Evolutionary conservation across 2,113 vertebrate genomes (phyloP).

Genomic region (Channa maculata): DNA sequence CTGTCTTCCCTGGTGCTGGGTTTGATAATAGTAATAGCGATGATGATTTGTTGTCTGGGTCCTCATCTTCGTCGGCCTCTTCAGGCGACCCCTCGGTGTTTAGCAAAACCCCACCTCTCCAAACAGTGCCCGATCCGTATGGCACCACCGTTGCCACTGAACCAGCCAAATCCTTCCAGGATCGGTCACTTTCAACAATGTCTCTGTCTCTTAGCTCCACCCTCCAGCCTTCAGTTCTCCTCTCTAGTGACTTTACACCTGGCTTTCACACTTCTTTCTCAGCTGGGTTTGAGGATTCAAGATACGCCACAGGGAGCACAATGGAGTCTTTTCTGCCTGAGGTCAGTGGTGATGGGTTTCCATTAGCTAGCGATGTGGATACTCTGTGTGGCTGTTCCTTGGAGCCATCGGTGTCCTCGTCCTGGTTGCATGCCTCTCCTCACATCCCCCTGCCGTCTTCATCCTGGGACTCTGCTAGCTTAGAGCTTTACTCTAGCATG

Average conservation of each 20-base stretch:
- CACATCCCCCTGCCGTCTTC: constrained; percentile 58
- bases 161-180: constrained; percentile 76
- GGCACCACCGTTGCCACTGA: constrained; percentile 65
- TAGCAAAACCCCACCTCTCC: constrained; percentile 81
- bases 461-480: constrained; percentile 46
- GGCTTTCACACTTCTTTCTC: constrained; percentile 82
- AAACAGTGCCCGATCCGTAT: constrained; percentile 80
- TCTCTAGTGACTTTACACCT: constrained; percentile 81
- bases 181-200: constrained; percentile 77
- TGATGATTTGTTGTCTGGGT: constrained; percentile 84
- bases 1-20: constrained; percentile 79
- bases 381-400: constrained; percentile 67
- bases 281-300: constrained; percentile 60
- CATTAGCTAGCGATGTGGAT: constrained; percentile 54
- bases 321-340: constrained; percentile 65
- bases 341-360: constrained; percentile 48
- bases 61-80: constrained; percentile 54
- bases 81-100: constrained; percentile 81
- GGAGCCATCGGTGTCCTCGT: constrained; percentile 41
- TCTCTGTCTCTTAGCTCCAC: constrained; percentile 77
- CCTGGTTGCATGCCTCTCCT: constrained; percentile 71
- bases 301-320: constrained; percentile 49
- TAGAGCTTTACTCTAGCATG: constrained; percentile 50
- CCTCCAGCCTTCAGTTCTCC: constrained; percentile 83
- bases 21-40: constrained; percentile 46